phyloP scores from a whole-genome alignment of 2,888 invertebrate genomes.

The Pristionchus japonicus region DNA sequence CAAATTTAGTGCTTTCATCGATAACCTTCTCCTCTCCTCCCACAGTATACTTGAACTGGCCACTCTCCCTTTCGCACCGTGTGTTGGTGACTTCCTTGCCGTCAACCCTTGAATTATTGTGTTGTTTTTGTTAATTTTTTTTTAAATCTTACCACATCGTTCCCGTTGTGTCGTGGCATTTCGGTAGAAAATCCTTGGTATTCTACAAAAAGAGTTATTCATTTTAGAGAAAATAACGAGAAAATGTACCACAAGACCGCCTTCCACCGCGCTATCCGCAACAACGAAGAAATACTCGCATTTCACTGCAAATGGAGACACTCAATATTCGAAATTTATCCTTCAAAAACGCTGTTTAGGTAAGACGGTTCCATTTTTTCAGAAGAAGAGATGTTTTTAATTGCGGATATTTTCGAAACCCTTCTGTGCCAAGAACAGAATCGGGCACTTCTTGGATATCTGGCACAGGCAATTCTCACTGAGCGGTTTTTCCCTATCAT shows the following conservation, averaged over 20 bases:
- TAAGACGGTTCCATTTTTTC: too few relatives aligned
- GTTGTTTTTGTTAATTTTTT: background rate
- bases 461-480: too few relatives aligned
- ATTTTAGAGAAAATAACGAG: background rate
- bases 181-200: background rate
- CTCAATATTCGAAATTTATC: too few relatives aligned
- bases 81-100: background rate
- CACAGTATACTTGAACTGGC: background rate
- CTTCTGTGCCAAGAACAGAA: too few relatives aligned
- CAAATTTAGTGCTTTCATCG: background rate
- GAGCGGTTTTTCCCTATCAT: too few relatives aligned
- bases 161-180: background rate
- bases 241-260: background rate
- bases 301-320: background rate
- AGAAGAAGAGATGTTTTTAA: too few relatives aligned
- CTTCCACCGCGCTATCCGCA: background rate
- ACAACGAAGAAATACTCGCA: background rate
- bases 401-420: too few relatives aligned
- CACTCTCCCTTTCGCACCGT: background rate
- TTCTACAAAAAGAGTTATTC: background rate
- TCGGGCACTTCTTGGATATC: too few relatives aligned
- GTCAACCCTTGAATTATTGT: background rate
- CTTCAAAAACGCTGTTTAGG: too few relatives aligned
- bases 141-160: background rate
- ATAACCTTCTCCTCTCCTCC: background rate